These are phyloP conservation scores for Nymphalis urticae DNA, from an alignment of 2,888 invertebrate species.

Conservation along the genomic window DNA sequence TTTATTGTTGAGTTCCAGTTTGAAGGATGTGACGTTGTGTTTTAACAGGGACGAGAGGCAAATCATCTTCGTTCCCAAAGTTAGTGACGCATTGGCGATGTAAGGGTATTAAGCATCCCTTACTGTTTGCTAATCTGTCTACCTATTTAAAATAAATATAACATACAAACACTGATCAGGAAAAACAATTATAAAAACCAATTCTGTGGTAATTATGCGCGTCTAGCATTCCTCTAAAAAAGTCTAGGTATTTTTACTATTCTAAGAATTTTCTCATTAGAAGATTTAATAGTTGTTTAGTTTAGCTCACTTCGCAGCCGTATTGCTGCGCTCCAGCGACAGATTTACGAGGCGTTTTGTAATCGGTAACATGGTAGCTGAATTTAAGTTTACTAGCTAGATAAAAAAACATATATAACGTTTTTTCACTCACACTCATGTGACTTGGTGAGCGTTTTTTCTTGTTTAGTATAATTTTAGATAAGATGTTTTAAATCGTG, in stretches of 20 bases:
- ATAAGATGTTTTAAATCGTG: too few species aligned
- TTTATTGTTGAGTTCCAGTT: too few species aligned
- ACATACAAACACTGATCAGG: not conserved
- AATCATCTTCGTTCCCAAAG: too few species aligned
- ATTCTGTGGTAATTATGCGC: not conserved
- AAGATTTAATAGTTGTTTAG: not conserved
- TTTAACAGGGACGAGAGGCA: too few species aligned
- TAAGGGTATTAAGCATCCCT: too few species aligned
- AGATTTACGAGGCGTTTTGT: conserved; percentile 3
- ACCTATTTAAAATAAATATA: too few species aligned
- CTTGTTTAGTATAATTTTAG: too few species aligned
- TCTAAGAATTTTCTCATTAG: conserved; percentile 2
- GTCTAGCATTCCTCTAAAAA: not conserved
- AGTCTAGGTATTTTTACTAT: not conserved
- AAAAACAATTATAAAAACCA: not conserved
- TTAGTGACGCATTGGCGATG: too few species aligned
- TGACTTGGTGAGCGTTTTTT: too few species aligned
- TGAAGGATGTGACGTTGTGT: too few species aligned
- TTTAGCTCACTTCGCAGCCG: not conserved
- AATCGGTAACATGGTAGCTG: not conserved
- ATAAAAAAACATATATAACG: not conserved
- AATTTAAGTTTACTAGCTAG: not conserved
- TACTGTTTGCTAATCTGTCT: too few species aligned
- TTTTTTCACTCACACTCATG: not conserved
- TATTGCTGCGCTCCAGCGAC: not conserved